phyloP scores from a whole-genome alignment of 2,888 invertebrate species.

The Gari tellinella region DNA sequence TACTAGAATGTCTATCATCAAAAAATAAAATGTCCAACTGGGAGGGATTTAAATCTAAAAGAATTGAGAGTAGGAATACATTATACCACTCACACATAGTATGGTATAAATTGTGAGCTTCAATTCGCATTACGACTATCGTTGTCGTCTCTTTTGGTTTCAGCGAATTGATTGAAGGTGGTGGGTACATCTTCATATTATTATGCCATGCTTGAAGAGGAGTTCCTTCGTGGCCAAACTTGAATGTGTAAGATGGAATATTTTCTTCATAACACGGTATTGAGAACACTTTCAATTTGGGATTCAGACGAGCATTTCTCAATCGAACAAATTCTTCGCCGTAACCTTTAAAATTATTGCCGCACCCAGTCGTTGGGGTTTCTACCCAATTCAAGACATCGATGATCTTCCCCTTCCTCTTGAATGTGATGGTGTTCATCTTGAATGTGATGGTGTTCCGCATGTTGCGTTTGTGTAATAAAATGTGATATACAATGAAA shows the following conservation, averaged over 20 bases:
- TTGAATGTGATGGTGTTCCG: too few species aligned
- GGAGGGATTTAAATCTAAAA: conserved; percentile 34
- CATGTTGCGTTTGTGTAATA: too few species aligned
- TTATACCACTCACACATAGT: conserved; percentile 60
- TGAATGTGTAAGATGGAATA: conserved; percentile 31
- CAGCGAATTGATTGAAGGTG: background rate
- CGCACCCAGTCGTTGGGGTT: conserved; percentile 30
- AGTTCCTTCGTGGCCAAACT: conserved; percentile 46
- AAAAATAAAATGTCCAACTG: conserved; percentile 38
- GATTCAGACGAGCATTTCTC: conserved; percentile 29
- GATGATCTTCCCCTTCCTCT: conserved; percentile 21
- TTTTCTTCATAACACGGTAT: conserved; percentile 36
- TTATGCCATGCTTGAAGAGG: conserved; percentile 38
- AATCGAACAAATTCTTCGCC: conserved; percentile 45
- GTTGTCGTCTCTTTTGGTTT: conserved; percentile 15
- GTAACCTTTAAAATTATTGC: conserved; percentile 44
- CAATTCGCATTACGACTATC: conserved; percentile 45
- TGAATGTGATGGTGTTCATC: too few species aligned
- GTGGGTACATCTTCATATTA: conserved; percentile 12
- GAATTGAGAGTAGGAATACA: conserved; percentile 39
- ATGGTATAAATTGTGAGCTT: conserved; percentile 60
- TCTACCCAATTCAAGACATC: conserved; percentile 34
- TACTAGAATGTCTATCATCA: conserved; percentile 49
- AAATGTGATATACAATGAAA: too few species aligned
- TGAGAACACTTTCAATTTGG: conserved; percentile 25